Evolutionary conservation across 1,140 invertebrate species (phyloP).

Genomic region (Drosophila pseudoobscura): DNA sequence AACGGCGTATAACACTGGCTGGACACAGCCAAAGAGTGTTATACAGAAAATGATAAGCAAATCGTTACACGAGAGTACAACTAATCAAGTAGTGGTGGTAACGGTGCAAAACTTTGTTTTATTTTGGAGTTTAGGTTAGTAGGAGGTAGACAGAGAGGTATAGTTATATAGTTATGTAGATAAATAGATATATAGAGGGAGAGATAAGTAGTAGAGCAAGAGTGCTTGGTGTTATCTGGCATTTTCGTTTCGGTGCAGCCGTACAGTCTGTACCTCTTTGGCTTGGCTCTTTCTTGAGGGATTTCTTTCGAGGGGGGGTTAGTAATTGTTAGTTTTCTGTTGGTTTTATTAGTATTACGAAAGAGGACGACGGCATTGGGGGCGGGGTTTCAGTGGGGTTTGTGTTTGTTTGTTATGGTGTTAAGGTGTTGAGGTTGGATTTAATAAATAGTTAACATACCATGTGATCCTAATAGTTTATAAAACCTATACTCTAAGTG

Average conservation of each 20-base stretch:
- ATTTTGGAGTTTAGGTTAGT: conserved; percentile 51
- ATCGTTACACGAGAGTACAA: conserved; percentile 21
- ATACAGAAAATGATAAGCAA: conserved; percentile 29
- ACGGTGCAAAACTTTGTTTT: conserved; percentile 74
- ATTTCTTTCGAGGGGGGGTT: neutral
- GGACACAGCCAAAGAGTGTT: conserved; percentile 31
- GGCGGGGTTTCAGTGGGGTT: neutral
- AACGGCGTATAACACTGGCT: conserved; percentile 1
- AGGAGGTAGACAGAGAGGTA: conserved; percentile 41
- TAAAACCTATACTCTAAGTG: conserved; percentile 99
- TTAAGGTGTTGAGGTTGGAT: neutral
- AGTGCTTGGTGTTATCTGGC: conserved; percentile 1
- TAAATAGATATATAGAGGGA: conserved; percentile 7
- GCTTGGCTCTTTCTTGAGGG: neutral
- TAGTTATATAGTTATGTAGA: conserved; percentile 12
- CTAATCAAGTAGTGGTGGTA: conserved; percentile 74
- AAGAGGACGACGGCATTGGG: conserved; percentile 17
- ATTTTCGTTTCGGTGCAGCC: neutral
- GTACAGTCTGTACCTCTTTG: conserved; percentile 15
- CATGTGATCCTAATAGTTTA: conserved; percentile 97
- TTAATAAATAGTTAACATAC: conserved; percentile 85
- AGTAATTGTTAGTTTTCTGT: conserved; percentile 17
- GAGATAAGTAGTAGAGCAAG: conserved; percentile 11
- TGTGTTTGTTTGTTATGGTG: conserved; percentile 22
- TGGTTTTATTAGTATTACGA: conserved; percentile 10